phyloP scores from a whole-genome alignment of 2,797 vertebrate species.

The Anomalospiza imberbis region DNA sequence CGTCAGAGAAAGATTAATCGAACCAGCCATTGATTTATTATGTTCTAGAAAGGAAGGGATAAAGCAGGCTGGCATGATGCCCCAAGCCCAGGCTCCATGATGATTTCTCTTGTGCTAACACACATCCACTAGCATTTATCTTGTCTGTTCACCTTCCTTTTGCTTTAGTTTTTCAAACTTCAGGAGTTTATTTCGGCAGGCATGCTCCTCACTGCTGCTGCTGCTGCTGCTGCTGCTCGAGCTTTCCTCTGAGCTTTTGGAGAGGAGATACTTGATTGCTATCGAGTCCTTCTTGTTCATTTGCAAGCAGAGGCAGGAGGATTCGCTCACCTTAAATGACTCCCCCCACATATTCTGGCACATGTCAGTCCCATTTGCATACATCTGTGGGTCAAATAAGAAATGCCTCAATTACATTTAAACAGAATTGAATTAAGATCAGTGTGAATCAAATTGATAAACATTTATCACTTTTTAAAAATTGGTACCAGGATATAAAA shows the following conservation, averaged over 20 bases:
- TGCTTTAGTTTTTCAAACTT: neutral
- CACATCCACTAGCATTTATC: conserved; percentile 2
- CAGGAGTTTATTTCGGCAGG: conserved; percentile 47
- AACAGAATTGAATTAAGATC: neutral
- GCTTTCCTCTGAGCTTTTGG: conserved; percentile 39
- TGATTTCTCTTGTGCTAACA: neutral
- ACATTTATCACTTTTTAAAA: neutral
- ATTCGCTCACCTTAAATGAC: conserved; percentile 65
- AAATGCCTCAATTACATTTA: neutral
- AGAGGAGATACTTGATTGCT: conserved; percentile 46
- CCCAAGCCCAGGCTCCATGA: neutral
- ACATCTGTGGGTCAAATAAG: conserved; percentile 61
- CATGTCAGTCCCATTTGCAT: conserved; percentile 62
- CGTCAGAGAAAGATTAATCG: conserved; percentile 26
- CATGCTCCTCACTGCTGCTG: conserved; percentile 13
- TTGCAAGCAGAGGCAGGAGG: conserved; percentile 71
- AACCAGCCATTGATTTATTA: conserved; percentile 49
- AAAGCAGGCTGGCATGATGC: neutral
- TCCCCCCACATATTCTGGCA: conserved; percentile 71
- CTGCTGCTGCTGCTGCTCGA: conserved; percentile 23
- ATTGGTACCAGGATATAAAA: neutral
- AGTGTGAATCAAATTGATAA: neutral
- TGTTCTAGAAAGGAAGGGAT: neutral
- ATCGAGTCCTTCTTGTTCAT: conserved; percentile 63
- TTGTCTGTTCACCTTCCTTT: neutral